phyloP scores from a whole-genome alignment of 92 coral and sea anemone species.

The Heliopora coerulea region DNA sequence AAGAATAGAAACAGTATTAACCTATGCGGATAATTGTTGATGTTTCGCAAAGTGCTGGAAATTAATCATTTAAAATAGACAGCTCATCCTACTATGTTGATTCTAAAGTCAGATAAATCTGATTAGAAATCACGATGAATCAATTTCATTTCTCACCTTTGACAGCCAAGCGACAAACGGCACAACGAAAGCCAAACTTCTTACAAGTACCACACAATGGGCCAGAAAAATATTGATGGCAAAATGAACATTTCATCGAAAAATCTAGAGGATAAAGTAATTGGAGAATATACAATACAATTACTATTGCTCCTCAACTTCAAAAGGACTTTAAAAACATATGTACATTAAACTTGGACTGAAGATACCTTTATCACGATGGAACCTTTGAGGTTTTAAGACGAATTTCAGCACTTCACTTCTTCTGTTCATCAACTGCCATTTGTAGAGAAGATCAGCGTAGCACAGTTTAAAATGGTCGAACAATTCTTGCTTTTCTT shows the following conservation, averaged over 20 bases:
- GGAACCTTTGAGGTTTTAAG: constrained; percentile 62
- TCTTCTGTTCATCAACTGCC: constrained; percentile 83
- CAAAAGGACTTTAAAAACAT: neutral
- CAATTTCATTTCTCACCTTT: constrained; percentile 58
- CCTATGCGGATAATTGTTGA: too few relatives aligned
- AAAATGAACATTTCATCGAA: constrained; percentile 69
- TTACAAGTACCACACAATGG: constrained; percentile 73
- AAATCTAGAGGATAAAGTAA: constrained; percentile 55
- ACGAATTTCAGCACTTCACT: constrained; percentile 83
- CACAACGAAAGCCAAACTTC: constrained; percentile 71
- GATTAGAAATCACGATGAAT: neutral
- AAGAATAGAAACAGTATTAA: too few relatives aligned
- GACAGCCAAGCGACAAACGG: constrained; percentile 86
- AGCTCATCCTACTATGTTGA: too few relatives aligned
- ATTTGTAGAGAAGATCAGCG: constrained; percentile 89
- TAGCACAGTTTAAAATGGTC: constrained; percentile 87
- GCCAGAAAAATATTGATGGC: constrained; percentile 69
- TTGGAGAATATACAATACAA: too few relatives aligned
- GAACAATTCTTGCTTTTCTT: constrained; percentile 60
- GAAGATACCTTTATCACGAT: constrained; percentile 24
- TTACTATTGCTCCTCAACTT: too few relatives aligned
- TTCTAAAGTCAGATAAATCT: too few relatives aligned
- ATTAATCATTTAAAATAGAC: too few relatives aligned
- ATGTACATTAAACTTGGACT: neutral
- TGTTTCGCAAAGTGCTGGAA: too few relatives aligned